Evolutionary conservation across 2,113 vertebrate species (phyloP).

Genomic region (Furnarius figulus): DNA sequence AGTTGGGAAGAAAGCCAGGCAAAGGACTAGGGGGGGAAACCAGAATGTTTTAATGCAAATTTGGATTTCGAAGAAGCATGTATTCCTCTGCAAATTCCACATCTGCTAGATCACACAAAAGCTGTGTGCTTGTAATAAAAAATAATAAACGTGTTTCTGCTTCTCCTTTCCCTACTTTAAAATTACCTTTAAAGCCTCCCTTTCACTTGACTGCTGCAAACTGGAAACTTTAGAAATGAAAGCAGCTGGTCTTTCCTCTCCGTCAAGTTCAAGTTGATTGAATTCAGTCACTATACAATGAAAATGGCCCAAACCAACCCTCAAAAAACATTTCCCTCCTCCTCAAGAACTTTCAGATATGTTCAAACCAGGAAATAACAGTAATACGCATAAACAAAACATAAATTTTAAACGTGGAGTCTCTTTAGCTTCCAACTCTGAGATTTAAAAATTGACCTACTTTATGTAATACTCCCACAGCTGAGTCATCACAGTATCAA

Average conservation of each 20-base stretch:
- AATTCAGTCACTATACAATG: not conserved
- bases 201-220: conserved; percentile 24
- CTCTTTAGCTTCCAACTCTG: not conserved
- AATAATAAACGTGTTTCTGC: not conserved
- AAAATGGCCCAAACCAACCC: not conserved
- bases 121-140: not conserved
- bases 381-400: not conserved
- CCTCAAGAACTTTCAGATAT: not conserved
- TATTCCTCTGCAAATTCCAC: conserved; percentile 47
- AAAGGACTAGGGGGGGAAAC: not conserved
- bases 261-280: not conserved
- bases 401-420: not conserved
- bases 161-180: not conserved
- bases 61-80: not conserved
- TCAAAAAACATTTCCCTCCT: not conserved
- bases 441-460: conserved; percentile 45
- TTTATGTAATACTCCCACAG: conserved; percentile 54
- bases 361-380: not conserved
- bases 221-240: conserved; percentile 36
- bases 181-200: conserved; percentile 4
- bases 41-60: conserved; percentile 42
- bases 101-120: conserved; percentile 38
- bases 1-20: conserved; percentile 18
- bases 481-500: conserved; percentile 56
- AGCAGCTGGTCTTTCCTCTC: conserved; percentile 31